phyloP scores from a whole-genome alignment of 1,140 invertebrate genomes.

The Aphaenogaster ashmeadi region DNA sequence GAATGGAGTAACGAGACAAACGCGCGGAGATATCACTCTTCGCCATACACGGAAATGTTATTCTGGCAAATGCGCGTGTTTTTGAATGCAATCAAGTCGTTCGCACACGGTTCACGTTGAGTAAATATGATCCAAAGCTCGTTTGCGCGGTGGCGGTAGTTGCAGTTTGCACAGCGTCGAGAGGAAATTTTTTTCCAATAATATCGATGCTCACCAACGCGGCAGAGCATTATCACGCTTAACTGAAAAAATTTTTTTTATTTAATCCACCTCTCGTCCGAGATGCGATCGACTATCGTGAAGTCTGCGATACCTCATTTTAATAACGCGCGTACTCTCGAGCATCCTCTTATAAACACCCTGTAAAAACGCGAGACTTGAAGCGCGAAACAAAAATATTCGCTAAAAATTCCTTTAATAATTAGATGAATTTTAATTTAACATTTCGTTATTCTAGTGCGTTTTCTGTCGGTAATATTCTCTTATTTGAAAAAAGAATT shows the following conservation, averaged over 20 bases:
- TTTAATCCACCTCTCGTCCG: slow-evolving; percentile 15
- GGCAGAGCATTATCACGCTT: slow-evolving; percentile 38
- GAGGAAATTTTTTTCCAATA: slow-evolving; percentile 38
- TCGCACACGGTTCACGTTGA: slow-evolving; percentile 54
- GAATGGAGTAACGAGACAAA: slow-evolving; percentile 47
- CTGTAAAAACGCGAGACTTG: neutral
- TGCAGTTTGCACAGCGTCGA: slow-evolving; percentile 43
- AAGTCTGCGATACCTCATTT: neutral
- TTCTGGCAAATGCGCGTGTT: slow-evolving; percentile 55
- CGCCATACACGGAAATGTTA: slow-evolving; percentile 40
- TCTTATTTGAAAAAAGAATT: neutral
- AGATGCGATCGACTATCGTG: neutral
- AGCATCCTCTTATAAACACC: neutral
- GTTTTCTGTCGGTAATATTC: neutral
- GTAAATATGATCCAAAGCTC: slow-evolving; percentile 55
- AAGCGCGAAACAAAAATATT: neutral
- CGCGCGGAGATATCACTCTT: slow-evolving; percentile 40
- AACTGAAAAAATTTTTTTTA: slow-evolving; percentile 43
- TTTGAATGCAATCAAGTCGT: slow-evolving; percentile 56
- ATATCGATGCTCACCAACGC: slow-evolving; percentile 36
- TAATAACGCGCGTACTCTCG: slow-evolving; percentile 5
- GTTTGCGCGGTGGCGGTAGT: slow-evolving; percentile 36
- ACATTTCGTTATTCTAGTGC: neutral
- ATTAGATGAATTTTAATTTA: neutral
- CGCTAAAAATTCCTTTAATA: neutral